phyloP scores from a whole-genome alignment of 2,888 invertebrate species.

The Ferrisia virgata region DNA sequence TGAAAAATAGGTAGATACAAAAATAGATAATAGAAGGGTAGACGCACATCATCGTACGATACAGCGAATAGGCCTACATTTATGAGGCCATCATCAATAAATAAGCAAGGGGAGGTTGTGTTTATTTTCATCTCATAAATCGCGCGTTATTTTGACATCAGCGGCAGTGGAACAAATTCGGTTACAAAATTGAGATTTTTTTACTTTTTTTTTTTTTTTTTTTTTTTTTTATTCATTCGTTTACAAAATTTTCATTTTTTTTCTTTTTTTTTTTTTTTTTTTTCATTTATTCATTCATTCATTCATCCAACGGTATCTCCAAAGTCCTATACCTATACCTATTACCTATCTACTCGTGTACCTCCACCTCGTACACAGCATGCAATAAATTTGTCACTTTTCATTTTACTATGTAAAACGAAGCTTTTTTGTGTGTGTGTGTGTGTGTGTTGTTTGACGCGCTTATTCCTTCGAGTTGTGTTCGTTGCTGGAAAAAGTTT shows the following conservation, averaged over 20 bases:
- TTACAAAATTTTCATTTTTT: no score
- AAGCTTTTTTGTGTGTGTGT: neutral
- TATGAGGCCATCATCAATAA: neutral
- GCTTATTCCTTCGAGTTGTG: neutral
- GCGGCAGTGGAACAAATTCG: neutral
- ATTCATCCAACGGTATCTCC: neutral
- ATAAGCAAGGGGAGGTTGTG: neutral
- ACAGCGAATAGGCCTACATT: no score
- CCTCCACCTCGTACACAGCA: no score
- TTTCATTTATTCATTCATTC: no score
- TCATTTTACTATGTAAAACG: neutral
- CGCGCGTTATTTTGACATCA: neutral
- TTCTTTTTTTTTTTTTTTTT: no score
- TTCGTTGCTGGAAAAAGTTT: neutral
- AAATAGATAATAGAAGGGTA: no score
- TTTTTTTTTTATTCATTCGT: no score
- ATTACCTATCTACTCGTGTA: no score
- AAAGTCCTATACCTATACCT: no score
- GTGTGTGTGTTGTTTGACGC: neutral
- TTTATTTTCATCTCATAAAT: neutral
- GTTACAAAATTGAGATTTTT: neutral
- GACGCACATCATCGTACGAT: no score
- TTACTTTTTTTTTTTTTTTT: no score
- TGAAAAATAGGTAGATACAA: no score
- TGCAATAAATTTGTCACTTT: neutral